Conservation (phyloP, 2,888 invertebrate genomes). For the Ornithoptera alexandrae region DNA sequence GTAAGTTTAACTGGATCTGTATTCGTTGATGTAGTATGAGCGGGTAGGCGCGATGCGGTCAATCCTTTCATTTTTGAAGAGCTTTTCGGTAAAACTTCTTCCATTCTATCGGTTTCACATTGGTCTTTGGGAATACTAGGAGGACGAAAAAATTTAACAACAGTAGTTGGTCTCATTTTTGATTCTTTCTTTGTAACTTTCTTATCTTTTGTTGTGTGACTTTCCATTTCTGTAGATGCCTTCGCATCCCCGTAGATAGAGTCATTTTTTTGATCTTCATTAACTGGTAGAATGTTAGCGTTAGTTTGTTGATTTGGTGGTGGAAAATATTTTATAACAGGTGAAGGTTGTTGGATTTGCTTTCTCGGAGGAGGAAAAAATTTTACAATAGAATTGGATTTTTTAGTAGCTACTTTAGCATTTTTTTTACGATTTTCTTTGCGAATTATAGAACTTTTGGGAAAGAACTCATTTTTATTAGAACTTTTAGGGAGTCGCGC, state of each 20-base stretch:
- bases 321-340: constrained; percentile 27
- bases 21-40: constrained; percentile 10
- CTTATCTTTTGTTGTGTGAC: neutral
- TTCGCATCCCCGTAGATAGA: neutral
- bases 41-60: neutral
- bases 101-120: neutral
- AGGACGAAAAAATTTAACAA: constrained; percentile 12
- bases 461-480: neutral
- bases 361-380: constrained; percentile 11
- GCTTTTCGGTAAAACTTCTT: neutral
- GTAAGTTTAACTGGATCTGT: constrained; percentile 6
- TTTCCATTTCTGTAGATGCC: neutral
- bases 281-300: neutral
- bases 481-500: neutral
- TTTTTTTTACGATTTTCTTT: constrained; percentile 2
- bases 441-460: neutral
- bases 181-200: constrained; percentile 3
- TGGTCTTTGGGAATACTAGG: neutral
- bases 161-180: constrained; percentile 1
- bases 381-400: constrained; percentile 10
- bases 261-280: neutral
- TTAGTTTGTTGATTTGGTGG: constrained; percentile 2
- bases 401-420: constrained; percentile 2
- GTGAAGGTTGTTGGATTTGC: neutral
- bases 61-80: neutral